Evolutionary conservation across 2,888 invertebrate species (phyloP).

Genomic region (Pherbina coryleti): DNA sequence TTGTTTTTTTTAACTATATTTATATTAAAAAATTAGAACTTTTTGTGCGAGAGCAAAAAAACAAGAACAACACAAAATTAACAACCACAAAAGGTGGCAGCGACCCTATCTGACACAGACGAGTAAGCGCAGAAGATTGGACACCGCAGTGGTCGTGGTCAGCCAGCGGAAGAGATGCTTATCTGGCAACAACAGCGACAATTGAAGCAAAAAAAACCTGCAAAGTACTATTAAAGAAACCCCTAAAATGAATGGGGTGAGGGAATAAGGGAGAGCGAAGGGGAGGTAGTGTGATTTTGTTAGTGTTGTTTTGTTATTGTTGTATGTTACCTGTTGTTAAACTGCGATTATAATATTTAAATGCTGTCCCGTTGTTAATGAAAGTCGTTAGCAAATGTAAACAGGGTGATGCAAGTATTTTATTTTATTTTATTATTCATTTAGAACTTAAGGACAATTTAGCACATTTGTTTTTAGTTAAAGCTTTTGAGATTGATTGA

Average conservation of each 20-base stretch:
- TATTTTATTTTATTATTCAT: too few relatives aligned
- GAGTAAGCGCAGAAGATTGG: slow-evolving; percentile 1
- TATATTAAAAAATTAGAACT: slow-evolving; percentile 14
- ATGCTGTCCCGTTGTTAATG: slow-evolving; percentile 22
- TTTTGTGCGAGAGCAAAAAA: not conserved
- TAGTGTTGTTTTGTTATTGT: not conserved
- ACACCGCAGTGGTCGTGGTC: not conserved
- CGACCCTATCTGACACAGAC: slow-evolving; percentile 29
- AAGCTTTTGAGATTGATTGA: too few relatives aligned
- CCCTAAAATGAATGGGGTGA: not conserved
- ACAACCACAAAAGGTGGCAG: slow-evolving; percentile 20
- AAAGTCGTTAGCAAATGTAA: not conserved
- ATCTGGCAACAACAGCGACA: slow-evolving; percentile 4
- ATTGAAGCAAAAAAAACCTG: not conserved
- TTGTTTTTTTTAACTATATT: not conserved
- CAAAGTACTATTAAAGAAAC: slow-evolving; percentile 1
- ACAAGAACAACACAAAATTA: not conserved
- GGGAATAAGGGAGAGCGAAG: not conserved
- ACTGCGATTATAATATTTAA: slow-evolving; percentile 33
- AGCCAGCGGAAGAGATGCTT: slow-evolving; percentile 34
- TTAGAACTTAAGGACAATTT: too few relatives aligned
- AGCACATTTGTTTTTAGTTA: too few relatives aligned
- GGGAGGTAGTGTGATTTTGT: not conserved
- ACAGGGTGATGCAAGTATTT: not conserved
- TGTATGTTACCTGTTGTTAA: slow-evolving; percentile 19